phyloP scores from a whole-genome alignment of 1,140 invertebrate species.

The Tetragnatha versicolor region DNA sequence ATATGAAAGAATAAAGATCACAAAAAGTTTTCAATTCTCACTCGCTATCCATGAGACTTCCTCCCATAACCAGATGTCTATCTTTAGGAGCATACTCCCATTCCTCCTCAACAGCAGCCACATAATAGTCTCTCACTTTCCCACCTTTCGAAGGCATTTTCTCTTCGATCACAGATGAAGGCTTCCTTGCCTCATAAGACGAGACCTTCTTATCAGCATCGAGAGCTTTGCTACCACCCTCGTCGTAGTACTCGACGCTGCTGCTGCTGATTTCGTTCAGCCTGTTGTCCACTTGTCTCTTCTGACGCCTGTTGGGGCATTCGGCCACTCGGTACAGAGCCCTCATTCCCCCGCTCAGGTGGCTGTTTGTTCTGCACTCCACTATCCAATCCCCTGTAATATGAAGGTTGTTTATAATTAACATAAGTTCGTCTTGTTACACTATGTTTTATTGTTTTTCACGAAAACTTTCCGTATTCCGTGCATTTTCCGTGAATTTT shows the following conservation, averaged over 20 bases:
- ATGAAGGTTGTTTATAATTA: background rate
- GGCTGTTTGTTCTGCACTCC: slow-evolving; percentile 44
- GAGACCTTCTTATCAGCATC: background rate
- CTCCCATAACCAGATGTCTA: slow-evolving; percentile 38
- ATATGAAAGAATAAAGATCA: too few relatives aligned
- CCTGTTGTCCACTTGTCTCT: slow-evolving; percentile 5
- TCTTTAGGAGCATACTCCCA: slow-evolving; percentile 61
- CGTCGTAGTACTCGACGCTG: slow-evolving; percentile 29
- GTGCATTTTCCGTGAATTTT: too few relatives aligned
- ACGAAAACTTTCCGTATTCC: too few relatives aligned
- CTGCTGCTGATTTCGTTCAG: slow-evolving; percentile 16
- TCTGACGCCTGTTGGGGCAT: slow-evolving; percentile 17
- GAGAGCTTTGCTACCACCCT: background rate
- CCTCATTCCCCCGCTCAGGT: slow-evolving; percentile 45
- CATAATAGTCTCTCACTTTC: slow-evolving; percentile 59
- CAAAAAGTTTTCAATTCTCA: too few relatives aligned
- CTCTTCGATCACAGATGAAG: background rate
- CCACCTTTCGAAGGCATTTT: slow-evolving; percentile 4
- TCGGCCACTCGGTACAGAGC: slow-evolving; percentile 40
- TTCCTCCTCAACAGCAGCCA: slow-evolving; percentile 61
- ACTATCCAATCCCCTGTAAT: slow-evolving; percentile 47
- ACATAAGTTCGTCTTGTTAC: background rate
- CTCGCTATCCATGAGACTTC: slow-evolving; percentile 43
- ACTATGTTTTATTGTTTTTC: background rate
- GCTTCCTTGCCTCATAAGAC: background rate